Conservation (phyloP, 2,888 invertebrate species). For the Apodemia zela region DNA sequence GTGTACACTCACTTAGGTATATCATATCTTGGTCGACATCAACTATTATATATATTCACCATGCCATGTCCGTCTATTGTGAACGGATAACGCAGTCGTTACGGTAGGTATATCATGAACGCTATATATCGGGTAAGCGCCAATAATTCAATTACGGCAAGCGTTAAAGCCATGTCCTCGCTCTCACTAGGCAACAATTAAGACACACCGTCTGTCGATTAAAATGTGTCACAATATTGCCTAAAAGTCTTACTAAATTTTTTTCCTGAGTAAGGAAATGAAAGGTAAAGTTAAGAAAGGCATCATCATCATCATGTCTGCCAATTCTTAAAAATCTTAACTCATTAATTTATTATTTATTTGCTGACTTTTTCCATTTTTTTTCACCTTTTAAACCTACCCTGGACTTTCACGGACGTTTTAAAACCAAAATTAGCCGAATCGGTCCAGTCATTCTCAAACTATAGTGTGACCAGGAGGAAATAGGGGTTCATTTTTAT, state of each 20-base stretch:
- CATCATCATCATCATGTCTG: too few relatives aligned
- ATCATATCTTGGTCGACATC: not conserved
- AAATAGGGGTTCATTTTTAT: too few relatives aligned
- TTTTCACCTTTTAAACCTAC: too few relatives aligned
- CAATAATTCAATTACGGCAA: constrained; percentile 1
- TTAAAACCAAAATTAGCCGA: too few relatives aligned
- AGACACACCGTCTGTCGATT: not conserved
- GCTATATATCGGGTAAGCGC: not conserved
- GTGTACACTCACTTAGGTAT: not conserved
- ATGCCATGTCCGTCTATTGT: not conserved
- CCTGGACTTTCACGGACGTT: too few relatives aligned
- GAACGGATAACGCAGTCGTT: not conserved
- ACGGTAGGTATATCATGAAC: not conserved
- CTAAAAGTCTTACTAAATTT: not conserved
- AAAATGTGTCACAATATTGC: not conserved
- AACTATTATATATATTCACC: not conserved
- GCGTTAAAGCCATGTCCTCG: not conserved
- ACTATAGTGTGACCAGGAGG: too few relatives aligned
- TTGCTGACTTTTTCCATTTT: too few relatives aligned
- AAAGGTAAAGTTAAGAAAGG: not conserved
- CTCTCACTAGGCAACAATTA: not conserved
- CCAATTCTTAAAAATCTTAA: too few relatives aligned
- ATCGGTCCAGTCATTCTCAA: too few relatives aligned
- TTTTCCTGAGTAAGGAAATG: constrained; percentile 1
- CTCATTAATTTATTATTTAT: too few relatives aligned